phyloP scores from a whole-genome alignment of 2,797 vertebrate genomes.

The Neopelma chrysocephalum region DNA sequence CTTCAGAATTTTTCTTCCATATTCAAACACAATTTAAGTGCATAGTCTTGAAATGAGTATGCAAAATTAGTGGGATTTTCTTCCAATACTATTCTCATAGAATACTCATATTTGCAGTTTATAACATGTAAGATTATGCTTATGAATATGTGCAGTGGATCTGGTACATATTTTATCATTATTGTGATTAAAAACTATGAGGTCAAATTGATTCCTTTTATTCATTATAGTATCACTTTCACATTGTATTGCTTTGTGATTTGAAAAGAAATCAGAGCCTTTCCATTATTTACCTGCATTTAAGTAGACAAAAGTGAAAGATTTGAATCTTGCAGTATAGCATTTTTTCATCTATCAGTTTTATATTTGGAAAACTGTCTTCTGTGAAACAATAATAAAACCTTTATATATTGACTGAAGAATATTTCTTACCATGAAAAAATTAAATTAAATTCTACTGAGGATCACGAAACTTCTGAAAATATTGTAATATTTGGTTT shows the following conservation, averaged over 20 bases:
- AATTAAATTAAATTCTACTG: background rate
- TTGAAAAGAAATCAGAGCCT: background rate
- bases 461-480: background rate
- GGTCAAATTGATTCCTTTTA: background rate
- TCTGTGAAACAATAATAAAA: conserved; percentile 25
- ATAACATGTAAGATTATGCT: background rate
- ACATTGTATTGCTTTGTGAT: background rate
- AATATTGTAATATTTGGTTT: background rate
- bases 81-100: background rate
- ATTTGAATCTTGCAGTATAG: background rate
- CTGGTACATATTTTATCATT: background rate
- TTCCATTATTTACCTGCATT: background rate
- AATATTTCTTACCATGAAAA: background rate
- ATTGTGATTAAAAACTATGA: background rate
- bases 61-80: background rate
- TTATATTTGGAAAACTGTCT: conserved; percentile 9
- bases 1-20: background rate
- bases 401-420: background rate
- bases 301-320: background rate
- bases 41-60: background rate
- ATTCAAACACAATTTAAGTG: background rate
- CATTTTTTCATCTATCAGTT: background rate
- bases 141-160: background rate
- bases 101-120: background rate
- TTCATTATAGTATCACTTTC: background rate